Evolutionary conservation across 2,888 invertebrate genomes (phyloP), one percentile per base, ranked within the genome.

Genomic region (Nymphalis polychloros): DNA sequence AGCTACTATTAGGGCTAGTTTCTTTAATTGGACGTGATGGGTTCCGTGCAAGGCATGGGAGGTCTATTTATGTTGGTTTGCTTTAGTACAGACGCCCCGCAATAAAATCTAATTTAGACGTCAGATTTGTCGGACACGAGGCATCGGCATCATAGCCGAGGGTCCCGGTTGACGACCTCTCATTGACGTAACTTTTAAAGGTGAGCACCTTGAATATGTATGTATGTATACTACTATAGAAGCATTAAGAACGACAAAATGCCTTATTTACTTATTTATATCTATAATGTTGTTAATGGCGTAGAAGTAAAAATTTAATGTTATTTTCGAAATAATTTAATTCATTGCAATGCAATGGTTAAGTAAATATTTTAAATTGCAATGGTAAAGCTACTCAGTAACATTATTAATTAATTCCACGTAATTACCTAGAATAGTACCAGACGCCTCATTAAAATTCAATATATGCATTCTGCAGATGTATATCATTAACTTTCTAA

Each of bases 21-120:
- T 63, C 64, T 60, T 64, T 59, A 64, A 67, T 67, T 68, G 17
- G 57, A 20, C 70, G 73, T 69, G 48, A 73, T 50, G 64, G 65
- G 57, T 53, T 64, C 59, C 64, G 61, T 71, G 64, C 67, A 60
- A 67, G 64, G 62, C 57, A 67, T 72, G 73, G 75, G 78, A 66
- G 83, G 74, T 83, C 85, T 70, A 67, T 66, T 70, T 83, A 80
- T 78, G 73, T 65, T 74, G 76, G 72, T 78, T 20, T 17, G 47
- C 27, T 35, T 52, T 79, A 83, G 82, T 82, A 83, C 88, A 88
- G 90, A 89, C 91, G 90, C 84, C 84, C 84, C 79, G 90, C 86
- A 91, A 91, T 92, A 92, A 92, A 92, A 92, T 92, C 92, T 91
- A 92, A 92, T 92, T 92, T 92, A 92, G 90, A 90, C 90, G 86